These are phyloP conservation scores for Gadopsis marmoratus DNA, from an alignment of 2,797 vertebrate species.

Conservation along the genomic window DNA sequence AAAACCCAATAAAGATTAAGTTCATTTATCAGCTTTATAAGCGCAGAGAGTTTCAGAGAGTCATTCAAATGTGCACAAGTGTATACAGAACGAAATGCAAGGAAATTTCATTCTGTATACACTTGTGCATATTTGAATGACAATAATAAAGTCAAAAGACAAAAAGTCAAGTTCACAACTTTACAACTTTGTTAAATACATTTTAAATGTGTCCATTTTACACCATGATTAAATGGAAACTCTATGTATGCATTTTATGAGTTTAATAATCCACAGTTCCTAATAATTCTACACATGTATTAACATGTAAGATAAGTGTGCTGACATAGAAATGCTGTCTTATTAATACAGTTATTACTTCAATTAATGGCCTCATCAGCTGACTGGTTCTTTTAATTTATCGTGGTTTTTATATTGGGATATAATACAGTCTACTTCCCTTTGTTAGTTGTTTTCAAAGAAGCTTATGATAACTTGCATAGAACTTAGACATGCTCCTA, in stretches of 20 bases:
- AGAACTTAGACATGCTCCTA: not conserved
- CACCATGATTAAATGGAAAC: not conserved
- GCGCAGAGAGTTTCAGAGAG: not conserved
- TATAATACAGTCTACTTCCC: not conserved
- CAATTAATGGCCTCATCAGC: conserved; percentile 34
- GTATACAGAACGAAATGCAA: no score
- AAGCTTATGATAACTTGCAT: not conserved
- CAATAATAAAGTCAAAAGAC: no score
- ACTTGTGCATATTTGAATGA: no score
- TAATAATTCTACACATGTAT: conserved; percentile 1
- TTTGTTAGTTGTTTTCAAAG: conserved; percentile 20
- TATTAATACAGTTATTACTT: conserved; percentile 25
- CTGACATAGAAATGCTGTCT: conserved; percentile 26
- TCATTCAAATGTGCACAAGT: no score
- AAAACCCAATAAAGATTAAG: conserved; percentile 6
- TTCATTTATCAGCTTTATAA: not conserved
- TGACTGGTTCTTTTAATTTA: conserved; percentile 25
- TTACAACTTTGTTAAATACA: not conserved
- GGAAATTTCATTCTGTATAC: no score
- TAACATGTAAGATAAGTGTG: not conserved
- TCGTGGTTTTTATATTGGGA: conserved; percentile 6
- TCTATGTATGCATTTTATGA: not conserved
- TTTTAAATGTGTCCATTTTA: conserved; percentile 9
- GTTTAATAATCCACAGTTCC: not conserved
- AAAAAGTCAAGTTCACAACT: no score